Evolutionary conservation across 1,140 invertebrate species (phyloP).

Genomic region (Diuraphis noxia): DNA sequence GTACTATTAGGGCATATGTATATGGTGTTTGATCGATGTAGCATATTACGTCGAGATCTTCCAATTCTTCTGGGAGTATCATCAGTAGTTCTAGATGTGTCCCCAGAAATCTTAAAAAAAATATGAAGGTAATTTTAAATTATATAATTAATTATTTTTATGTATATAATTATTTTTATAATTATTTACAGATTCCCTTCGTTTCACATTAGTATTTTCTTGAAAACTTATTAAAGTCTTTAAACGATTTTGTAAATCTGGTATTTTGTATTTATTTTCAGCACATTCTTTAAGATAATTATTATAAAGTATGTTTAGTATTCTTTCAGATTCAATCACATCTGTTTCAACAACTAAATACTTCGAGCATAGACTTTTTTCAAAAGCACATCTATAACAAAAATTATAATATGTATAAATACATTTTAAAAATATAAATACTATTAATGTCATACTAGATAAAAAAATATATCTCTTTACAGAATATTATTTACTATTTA

Average conservation of each 20-base stretch:
- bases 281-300: slow-evolving; percentile 52
- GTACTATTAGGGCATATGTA: slow-evolving; percentile 31
- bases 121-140: background rate
- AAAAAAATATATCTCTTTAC: background rate
- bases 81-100: slow-evolving; percentile 31
- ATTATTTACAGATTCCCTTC: slow-evolving; percentile 47
- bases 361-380: slow-evolving; percentile 42
- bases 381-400: slow-evolving; percentile 50
- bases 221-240: slow-evolving; percentile 51
- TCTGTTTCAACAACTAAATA: slow-evolving; percentile 48
- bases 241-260: slow-evolving; percentile 52
- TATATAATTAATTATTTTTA: background rate
- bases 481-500: background rate
- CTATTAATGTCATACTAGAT: background rate
- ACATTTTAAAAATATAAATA: background rate
- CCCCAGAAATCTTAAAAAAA: slow-evolving; percentile 39
- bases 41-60: slow-evolving; percentile 48
- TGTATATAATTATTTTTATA: background rate
- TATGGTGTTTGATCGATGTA: slow-evolving; percentile 49
- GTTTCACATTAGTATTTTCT: slow-evolving; percentile 47
- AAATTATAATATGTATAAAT: background rate
- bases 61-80: slow-evolving; percentile 22
- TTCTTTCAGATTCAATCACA: slow-evolving; percentile 48
- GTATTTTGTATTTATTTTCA: slow-evolving; percentile 48
- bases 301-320: slow-evolving; percentile 44